phyloP scores from a whole-genome alignment of 2,888 invertebrate genomes.

The Gisinianus flammeolus region DNA sequence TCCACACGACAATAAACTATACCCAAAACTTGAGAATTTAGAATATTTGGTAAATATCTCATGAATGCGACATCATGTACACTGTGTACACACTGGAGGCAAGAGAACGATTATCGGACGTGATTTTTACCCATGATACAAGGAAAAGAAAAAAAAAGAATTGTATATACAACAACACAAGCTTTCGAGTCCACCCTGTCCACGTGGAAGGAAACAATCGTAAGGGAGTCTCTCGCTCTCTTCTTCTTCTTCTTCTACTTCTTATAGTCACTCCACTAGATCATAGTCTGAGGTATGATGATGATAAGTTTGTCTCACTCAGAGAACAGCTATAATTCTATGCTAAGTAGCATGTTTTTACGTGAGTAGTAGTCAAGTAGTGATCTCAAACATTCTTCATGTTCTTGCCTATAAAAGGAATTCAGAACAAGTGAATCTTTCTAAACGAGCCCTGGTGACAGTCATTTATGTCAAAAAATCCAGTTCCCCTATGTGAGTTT shows the following conservation, averaged over 20 bases:
- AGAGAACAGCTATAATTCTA: conserved; percentile 28
- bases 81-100: no score
- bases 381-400: conserved; percentile 9
- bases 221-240: neutral
- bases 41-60: no score
- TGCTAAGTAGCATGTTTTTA: conserved; percentile 28
- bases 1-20: no score
- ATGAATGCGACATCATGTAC: conserved; percentile 11
- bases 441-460: neutral
- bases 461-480: conserved; percentile 12
- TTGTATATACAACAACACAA: no score
- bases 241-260: neutral
- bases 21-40: no score
- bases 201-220: neutral
- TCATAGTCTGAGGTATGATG: neutral
- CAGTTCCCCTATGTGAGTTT: neutral
- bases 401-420: conserved; percentile 34
- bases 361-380: conserved; percentile 6
- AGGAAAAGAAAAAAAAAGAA: neutral
- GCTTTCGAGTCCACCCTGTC: neutral
- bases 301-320: conserved; percentile 20
- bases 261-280: no score
- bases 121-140: neutral
- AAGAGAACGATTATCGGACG: neutral
- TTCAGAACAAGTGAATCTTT: conserved; percentile 24